Evolutionary conservation across 2,888 invertebrate genomes (phyloP), one percentile per base, ranked within the genome.

Genomic region (Chymomyza fuscimana): DNA sequence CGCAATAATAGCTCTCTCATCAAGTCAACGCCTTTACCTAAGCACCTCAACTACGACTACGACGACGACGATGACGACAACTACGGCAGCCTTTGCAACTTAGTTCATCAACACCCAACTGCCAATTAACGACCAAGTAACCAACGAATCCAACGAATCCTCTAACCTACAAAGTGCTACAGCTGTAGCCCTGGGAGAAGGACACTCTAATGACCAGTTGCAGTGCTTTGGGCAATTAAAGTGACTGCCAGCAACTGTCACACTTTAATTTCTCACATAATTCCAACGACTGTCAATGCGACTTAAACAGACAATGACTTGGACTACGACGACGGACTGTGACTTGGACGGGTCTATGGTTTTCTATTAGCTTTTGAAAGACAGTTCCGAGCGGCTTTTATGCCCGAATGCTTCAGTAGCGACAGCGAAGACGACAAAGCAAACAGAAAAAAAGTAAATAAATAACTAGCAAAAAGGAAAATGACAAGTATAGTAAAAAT

Each of bases 11-110:
- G 65, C 36, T 56, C 56, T 66, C 74, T 58, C 73, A 73, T 63
- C 72, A 74, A 65, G 67, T 70, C 64, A 76, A 82, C 86, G 87
- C 76, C 88, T 76, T 79, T 58, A 51, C 65, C 76, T 83, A 84
- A 88, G 89, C 89, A 84, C 83, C 83, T 88, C 87, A 84, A 87
- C 89, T 83, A 86, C 80, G 25, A 22, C 25, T 2, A 25, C 56
- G 9, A 7, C 1, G 32, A 25, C 25, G 25, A 22, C 25, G 7
- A 25, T 25, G 9, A 7, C 1, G 32, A 25, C 25, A 25, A 7
- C 32, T 7, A 32, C 32, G 32, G 6, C 7, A 7, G 7, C 40
- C 10, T 9, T 54, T 22, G 54, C 12, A 25, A 5, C 46, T 54
- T 32, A 56, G 77, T 73, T 56, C 73, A 63, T 73, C 73, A 77